Base-by-base conservation (phyloP, 2,113 vertebrate species). In the Mastomys natalensis region DNA sequence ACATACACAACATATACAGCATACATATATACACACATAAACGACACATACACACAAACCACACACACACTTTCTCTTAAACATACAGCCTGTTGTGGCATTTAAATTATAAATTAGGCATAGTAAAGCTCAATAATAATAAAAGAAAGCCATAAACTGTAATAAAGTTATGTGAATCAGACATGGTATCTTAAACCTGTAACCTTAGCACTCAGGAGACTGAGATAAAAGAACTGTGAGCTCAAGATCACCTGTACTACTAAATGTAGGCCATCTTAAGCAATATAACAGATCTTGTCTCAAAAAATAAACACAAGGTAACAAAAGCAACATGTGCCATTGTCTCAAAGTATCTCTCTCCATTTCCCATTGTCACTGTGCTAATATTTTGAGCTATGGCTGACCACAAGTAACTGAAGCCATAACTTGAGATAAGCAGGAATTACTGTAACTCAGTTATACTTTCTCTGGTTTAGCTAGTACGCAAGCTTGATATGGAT, bases 401-500 rank as follows among this genome's bases (percentile, higher is more conserved):
- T 74, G 43, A 82, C 43, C 43, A 45, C 40, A 88, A 76, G 12
- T 45, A 89, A 62, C 76, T 58, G 37, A 89, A 82, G n/a, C 68
- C 58, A 8, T 84, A 89, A 84, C 66, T 55, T 81, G 9, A 43
- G 64, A 51, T 62, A 82, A 89, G 15, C 24, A 40, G 53, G 16
- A 68, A 19, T 1, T 89, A 70, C 64, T 45, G 22, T 87, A 97
- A 90, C 37, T 89, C 62, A 87, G 15, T 87, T 93, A 70, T 13
- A 21, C 89, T 76, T 86, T n/a, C 90, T 93, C 43, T 90, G 86
- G 74, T 88, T 55, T 73, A 66, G 31, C 62, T 86, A 77, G 34
- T 78, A 37, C 29, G 26, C 66, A 84, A 73, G 17, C 45, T 87
- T 74, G 74, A 81, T 40, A 86, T 77, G 82, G 96, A 84, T 96